A percentile compares a stretch with the other conserved stretches of the same genome.
Conservation (phyloP, 2,797 vertebrate genomes). For the Loriculus beryllinus region DNA sequence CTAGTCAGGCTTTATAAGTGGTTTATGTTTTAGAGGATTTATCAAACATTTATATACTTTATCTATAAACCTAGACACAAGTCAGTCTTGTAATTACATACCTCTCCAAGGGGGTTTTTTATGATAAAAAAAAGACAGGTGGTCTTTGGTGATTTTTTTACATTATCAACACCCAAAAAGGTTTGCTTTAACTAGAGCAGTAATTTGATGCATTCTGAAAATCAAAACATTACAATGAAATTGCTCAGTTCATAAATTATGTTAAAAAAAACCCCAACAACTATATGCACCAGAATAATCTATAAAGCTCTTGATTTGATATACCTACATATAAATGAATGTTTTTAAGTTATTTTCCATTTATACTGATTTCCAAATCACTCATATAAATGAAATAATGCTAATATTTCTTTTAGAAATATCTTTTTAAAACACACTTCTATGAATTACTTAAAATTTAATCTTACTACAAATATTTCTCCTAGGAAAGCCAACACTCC, state of each 20-base stretch:
- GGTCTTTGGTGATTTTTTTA: constrained; percentile 3
- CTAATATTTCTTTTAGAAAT: constrained; percentile 17
- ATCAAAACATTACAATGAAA: constrained; percentile 11
- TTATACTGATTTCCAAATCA: constrained; percentile 17
- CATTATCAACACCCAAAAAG: not conserved
- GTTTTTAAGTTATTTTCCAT: not conserved
- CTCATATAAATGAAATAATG: constrained; percentile 2
- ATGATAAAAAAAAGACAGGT: constrained; percentile 1
- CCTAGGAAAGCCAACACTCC: constrained; percentile 33
- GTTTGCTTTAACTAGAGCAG: constrained; percentile 35
- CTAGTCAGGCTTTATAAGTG: constrained; percentile 8
- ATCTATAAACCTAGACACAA: constrained; percentile 40
- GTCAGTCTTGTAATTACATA: constrained; percentile 2
- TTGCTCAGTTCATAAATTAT: not conserved
- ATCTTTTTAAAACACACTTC: constrained; percentile 4
- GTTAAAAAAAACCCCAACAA: not conserved
- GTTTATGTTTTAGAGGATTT: constrained; percentile 23
- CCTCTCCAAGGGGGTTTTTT: not conserved
- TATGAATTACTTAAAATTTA: constrained; percentile 25
- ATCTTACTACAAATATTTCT: constrained; percentile 33
- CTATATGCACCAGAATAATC: not conserved
- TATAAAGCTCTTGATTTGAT: not conserved
- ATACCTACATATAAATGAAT: not conserved
- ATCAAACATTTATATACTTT: constrained; percentile 29
- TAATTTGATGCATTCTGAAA: constrained; percentile 42